These are phyloP conservation scores for Hystrix brachyura DNA, from an alignment of 2,113 vertebrate genomes.

Conservation along the genomic window DNA sequence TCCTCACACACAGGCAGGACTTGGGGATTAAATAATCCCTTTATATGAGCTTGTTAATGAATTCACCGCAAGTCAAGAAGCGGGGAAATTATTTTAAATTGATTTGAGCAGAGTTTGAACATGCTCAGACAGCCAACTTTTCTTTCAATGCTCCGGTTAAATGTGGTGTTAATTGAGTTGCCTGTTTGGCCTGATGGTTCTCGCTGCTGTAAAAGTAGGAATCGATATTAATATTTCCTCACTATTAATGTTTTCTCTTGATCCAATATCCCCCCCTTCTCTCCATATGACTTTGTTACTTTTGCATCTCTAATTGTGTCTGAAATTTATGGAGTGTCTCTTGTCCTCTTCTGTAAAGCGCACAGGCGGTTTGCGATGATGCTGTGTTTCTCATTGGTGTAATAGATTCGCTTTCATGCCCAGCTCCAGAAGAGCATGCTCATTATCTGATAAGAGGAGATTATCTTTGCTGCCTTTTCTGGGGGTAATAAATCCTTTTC, in stretches of 20 bases:
- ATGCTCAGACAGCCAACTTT: not conserved
- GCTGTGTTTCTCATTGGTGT: not conserved
- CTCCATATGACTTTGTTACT: constrained; percentile 18
- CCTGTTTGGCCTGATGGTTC: not conserved
- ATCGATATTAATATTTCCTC: constrained; percentile 58
- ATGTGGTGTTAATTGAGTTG: not conserved
- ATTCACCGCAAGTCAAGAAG: not conserved
- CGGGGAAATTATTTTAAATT: constrained; percentile 39
- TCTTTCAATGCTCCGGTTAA: not conserved
- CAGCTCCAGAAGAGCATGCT: not conserved
- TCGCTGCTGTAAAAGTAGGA: not conserved
- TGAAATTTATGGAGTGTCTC: constrained; percentile 1
- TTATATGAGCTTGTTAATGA: not conserved
- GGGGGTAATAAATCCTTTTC: constrained; percentile 34
- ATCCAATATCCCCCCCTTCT: not conserved
- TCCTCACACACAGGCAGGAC: no score
- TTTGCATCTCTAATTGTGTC: constrained; percentile 55
- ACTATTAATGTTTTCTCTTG: not conserved
- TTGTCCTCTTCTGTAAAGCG: not conserved
- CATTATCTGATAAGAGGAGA: constrained; percentile 70
- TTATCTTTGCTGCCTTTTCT: constrained; percentile 9
- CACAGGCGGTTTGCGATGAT: not conserved
- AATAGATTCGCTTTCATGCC: not conserved
- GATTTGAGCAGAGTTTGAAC: not conserved
- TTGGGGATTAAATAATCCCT: not conserved